Percentiles rank a stretch among this genome's conserved stretches.
Evolutionary conservation across 2,888 invertebrate genomes (phyloP).

Genomic region (Chrysolina haemoptera): DNA sequence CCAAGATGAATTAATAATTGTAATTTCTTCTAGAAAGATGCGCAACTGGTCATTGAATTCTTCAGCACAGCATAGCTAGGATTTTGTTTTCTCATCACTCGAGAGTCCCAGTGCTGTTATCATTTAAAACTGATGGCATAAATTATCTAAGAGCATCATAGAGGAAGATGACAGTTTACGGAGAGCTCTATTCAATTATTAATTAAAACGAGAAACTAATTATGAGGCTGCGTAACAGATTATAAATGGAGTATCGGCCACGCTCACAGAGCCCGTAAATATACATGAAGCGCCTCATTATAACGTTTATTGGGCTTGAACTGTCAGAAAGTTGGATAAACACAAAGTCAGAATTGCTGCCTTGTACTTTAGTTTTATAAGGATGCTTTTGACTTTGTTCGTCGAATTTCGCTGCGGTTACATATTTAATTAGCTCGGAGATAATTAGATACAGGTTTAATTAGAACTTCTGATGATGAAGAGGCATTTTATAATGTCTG

Average conservation of each 20-base stretch:
- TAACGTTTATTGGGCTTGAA: constrained; percentile 67
- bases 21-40: too few relatives aligned
- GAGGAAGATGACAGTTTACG: constrained; percentile 58
- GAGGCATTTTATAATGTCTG: constrained; percentile 62
- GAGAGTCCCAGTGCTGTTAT: not conserved
- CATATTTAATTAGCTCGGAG: constrained; percentile 69
- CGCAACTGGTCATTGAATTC: too few relatives aligned
- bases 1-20: too few relatives aligned
- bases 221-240: constrained; percentile 67
- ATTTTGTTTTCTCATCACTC: not conserved
- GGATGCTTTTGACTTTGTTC: constrained; percentile 65
- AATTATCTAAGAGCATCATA: constrained; percentile 33
- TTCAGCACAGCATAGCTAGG: too few relatives aligned
- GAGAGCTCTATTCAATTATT: constrained; percentile 66
- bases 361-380: constrained; percentile 67
- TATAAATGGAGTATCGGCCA: constrained; percentile 66
- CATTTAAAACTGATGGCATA: constrained; percentile 41
- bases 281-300: constrained; percentile 63
- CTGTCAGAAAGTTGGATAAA: constrained; percentile 67
- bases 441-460: constrained; percentile 69
- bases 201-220: constrained; percentile 69
- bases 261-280: constrained; percentile 52
- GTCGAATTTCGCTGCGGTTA: constrained; percentile 65
- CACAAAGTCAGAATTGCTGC: constrained; percentile 66
- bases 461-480: constrained; percentile 71